A percentile compares a stretch with the other conserved stretches of the same genome.
Conservation (phyloP, 2,113 vertebrate genomes). For the Egretta garzetta region DNA sequence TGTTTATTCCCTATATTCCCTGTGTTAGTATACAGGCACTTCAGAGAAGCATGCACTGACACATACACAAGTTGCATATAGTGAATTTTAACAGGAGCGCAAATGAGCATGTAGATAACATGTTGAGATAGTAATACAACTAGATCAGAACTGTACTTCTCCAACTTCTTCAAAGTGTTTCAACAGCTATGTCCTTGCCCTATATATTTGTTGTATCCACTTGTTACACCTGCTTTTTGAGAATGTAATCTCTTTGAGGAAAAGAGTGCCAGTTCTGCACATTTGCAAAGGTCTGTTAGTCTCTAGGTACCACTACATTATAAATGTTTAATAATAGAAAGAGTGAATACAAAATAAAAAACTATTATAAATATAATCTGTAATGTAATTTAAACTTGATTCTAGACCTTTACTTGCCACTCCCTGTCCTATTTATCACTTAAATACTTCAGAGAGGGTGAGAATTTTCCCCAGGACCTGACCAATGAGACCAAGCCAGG, state of each 20-base stretch:
- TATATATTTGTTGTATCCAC: background rate
- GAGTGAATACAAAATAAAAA: background rate
- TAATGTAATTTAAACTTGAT: background rate
- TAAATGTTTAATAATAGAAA: background rate
- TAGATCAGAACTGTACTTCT: background rate
- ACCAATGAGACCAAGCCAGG: background rate
- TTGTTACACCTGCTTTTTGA: background rate
- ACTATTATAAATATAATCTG: background rate
- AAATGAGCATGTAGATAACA: background rate
- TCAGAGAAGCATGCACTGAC: background rate
- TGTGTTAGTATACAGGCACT: background rate
- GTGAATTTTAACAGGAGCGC: background rate
- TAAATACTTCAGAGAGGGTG: background rate
- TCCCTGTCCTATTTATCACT: background rate
- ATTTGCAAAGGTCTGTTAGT: background rate
- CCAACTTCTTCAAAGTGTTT: background rate
- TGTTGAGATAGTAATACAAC: background rate
- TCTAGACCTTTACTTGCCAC: background rate
- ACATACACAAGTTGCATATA: background rate
- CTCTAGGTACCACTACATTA: background rate
- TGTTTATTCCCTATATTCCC: background rate
- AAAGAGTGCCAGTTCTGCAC: background rate
- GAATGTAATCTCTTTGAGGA: background rate
- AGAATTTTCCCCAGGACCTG: background rate
- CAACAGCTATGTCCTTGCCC: background rate